Evolutionary conservation across 92 coral and sea anemone species (phyloP).

Genomic region (Anthopleura xanthogrammica): DNA sequence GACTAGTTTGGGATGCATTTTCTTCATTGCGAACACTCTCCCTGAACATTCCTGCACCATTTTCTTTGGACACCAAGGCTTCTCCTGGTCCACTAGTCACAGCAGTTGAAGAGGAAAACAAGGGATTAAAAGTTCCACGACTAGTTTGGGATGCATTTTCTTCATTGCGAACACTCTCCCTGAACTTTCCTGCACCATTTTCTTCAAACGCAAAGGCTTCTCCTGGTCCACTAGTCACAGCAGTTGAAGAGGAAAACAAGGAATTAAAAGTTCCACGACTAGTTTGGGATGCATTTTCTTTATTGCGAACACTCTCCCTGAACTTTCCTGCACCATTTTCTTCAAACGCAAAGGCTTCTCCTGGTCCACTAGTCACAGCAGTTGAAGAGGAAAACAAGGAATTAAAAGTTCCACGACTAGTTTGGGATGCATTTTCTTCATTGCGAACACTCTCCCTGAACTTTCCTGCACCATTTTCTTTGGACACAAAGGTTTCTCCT

Average conservation of each 20-base stretch:
- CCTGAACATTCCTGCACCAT: background rate
- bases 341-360: background rate
- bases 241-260: no score
- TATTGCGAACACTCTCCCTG: background rate
- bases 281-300: background rate
- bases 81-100: background rate
- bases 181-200: background rate
- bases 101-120: constrained; percentile 56
- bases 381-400: constrained; percentile 57
- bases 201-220: no score
- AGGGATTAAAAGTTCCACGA: constrained; percentile 18
- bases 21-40: background rate
- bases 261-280: no score
- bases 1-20: background rate
- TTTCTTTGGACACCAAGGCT: background rate
- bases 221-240: no score
- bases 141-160: background rate
- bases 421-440: background rate
- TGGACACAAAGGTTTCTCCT: background rate
- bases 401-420: constrained; percentile 4
- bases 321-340: background rate
- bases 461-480: background rate
- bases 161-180: background rate
- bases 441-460: background rate
- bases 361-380: background rate